Evolutionary conservation across 64 coral and sea anemone species (phyloP).

Genomic region (Actinia tenebrosa): DNA sequence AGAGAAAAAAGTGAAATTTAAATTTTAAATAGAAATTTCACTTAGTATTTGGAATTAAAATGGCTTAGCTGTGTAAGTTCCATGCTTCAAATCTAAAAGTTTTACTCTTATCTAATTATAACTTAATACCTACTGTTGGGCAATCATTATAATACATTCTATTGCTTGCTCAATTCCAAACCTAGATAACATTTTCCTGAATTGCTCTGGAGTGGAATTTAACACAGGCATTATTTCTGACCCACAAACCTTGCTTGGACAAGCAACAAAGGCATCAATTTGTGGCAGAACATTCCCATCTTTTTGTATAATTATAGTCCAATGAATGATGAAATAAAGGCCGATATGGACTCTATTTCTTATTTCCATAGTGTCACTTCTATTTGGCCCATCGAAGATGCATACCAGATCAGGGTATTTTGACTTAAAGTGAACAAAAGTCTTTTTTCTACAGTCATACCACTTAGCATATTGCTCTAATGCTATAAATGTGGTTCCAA

Average conservation of each 20-base stretch:
- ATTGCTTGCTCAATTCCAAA: conserved; percentile 83
- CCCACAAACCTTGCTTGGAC: neutral
- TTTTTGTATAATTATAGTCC: conserved; percentile 44
- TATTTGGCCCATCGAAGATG: conserved; percentile 18
- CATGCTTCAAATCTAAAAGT: neutral
- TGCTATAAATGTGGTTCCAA: conserved; percentile 57
- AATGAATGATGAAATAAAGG: conserved; percentile 46
- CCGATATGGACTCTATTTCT: conserved; percentile 26
- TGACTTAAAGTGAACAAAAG: conserved; percentile 62
- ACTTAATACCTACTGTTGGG: neutral
- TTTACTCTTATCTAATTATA: neutral
- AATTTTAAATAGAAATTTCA: no score
- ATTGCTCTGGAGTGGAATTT: conserved; percentile 34
- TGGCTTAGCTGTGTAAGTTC: no score
- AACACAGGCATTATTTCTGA: conserved; percentile 25
- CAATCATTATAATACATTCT: conserved; percentile 61
- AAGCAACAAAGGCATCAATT: conserved; percentile 39
- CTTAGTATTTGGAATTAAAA: no score
- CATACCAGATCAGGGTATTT: conserved; percentile 68
- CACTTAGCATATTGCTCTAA: conserved; percentile 60
- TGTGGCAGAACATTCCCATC: conserved; percentile 53
- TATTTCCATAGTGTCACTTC: conserved; percentile 49
- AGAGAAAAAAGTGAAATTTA: no score
- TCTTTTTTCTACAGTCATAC: conserved; percentile 43
- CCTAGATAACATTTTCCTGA: conserved; percentile 66